Conservation (phyloP, 53 echinoderm and acorn worm genomes). For the Henricia sp. region DNA sequence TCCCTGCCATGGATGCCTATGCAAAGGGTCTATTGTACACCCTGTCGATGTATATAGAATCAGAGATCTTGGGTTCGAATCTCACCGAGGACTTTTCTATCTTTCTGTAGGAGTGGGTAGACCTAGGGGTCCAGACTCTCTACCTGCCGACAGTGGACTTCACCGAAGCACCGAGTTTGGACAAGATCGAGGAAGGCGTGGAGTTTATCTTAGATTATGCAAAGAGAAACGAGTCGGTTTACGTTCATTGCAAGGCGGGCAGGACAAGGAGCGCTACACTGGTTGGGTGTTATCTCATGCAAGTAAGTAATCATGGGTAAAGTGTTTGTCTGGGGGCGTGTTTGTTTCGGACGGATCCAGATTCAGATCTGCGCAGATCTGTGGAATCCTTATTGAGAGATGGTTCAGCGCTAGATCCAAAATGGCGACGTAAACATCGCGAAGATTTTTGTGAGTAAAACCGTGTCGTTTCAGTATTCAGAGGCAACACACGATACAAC, state of each 20-base stretch:
- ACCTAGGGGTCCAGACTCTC: slow-evolving; percentile 73
- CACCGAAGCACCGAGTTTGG: slow-evolving; percentile 82
- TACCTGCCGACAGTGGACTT: slow-evolving; percentile 89
- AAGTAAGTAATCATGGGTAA: slow-evolving; percentile 52
- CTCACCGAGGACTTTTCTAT: too few species aligned
- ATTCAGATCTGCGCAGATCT: background rate
- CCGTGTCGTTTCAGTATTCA: too few species aligned
- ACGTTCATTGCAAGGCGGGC: slow-evolving; percentile 92
- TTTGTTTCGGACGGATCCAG: too few species aligned
- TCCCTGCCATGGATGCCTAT: too few species aligned
- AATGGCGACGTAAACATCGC: too few species aligned
- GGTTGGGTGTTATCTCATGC: slow-evolving; percentile 95
- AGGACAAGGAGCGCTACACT: slow-evolving; percentile 91
- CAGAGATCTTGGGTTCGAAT: too few species aligned
- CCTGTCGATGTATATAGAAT: too few species aligned
- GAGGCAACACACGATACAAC: too few species aligned
- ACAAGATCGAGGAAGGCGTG: slow-evolving; percentile 79
- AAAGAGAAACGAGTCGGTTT: slow-evolving; percentile 76
- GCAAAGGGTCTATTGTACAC: too few species aligned
- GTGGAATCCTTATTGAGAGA: too few species aligned
- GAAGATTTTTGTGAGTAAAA: too few species aligned
- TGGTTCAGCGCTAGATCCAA: too few species aligned
- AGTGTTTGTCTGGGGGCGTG: background rate
- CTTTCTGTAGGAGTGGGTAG: slow-evolving; percentile 92
- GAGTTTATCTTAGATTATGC: slow-evolving; percentile 81